Conservation (phyloP, 2,888 invertebrate genomes). For the Drosophila nigricruria region DNA sequence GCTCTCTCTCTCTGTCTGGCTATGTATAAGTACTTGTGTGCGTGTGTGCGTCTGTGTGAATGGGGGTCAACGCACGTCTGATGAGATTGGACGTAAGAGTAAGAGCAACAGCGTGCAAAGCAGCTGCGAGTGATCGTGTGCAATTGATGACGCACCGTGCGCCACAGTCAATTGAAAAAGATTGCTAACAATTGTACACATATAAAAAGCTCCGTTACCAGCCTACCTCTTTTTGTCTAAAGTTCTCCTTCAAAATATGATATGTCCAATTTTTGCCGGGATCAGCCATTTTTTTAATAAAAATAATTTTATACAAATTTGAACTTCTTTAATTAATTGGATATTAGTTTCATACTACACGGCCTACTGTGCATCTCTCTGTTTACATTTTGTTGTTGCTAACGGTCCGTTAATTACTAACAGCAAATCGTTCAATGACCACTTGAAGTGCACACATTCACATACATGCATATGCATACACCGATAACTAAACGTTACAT, state of each 20-base stretch:
- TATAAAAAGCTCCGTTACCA: background rate
- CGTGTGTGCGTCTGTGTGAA: conserved; percentile 5
- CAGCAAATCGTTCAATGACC: conserved; percentile 69
- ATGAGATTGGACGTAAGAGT: conserved; percentile 2
- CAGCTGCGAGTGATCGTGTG: conserved; percentile 31
- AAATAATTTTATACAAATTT: background rate
- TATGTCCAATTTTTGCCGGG: conserved; percentile 35
- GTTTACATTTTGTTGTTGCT: conserved; percentile 50
- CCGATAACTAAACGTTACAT: conserved; percentile 29
- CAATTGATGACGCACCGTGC: conserved; percentile 51
- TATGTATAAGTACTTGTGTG: background rate
- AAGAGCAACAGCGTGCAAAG: conserved; percentile 11
- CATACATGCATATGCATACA: background rate
- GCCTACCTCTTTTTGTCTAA: conserved; percentile 37
- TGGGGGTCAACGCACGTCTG: conserved; percentile 65
- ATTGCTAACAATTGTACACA: background rate
- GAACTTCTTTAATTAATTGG: conserved; percentile 11
- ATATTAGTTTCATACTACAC: background rate
- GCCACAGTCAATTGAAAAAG: conserved; percentile 23
- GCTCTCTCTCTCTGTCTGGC: background rate
- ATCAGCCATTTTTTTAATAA: conserved; percentile 29
- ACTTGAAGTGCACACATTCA: conserved; percentile 16
- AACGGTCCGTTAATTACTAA: conserved; percentile 26
- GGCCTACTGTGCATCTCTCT: conserved; percentile 54
- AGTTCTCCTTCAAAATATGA: conserved; percentile 14